A percentile compares a stretch with the other conserved stretches of the same genome.
Conservation (phyloP, 1,140 invertebrate species). For the Bombus sibiricus region DNA sequence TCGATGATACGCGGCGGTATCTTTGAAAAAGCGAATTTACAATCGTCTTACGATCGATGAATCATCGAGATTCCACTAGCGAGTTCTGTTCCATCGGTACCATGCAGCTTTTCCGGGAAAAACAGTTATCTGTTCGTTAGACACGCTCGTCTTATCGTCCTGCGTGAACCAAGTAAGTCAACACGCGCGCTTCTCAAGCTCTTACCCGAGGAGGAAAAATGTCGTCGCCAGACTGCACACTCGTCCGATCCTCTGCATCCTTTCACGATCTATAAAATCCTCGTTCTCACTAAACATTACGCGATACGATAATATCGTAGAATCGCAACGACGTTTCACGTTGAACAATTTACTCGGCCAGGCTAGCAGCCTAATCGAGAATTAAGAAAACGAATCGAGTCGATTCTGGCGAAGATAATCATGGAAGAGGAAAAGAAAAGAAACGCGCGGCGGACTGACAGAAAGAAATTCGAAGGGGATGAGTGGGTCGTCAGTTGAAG, state of each 20-base stretch:
- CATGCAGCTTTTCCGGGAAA: constrained; percentile 3
- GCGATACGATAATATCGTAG: no score
- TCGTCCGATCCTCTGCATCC: not conserved
- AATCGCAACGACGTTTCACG: not conserved
- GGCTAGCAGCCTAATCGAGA: not conserved
- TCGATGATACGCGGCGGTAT: no score
- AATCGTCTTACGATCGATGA: constrained; percentile 1
- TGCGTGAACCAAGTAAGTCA: constrained; percentile 25
- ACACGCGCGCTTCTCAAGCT: constrained; percentile 7
- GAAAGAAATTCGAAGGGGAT: constrained; percentile 35
- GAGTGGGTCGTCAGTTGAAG: constrained; percentile 78
- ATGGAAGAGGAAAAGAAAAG: not conserved
- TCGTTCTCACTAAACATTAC: not conserved
- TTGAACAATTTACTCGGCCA: not conserved
- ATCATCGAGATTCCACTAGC: not conserved
- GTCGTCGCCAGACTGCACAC: not conserved
- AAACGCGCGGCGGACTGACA: constrained; percentile 1
- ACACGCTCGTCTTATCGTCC: constrained; percentile 1
- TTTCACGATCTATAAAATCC: not conserved
- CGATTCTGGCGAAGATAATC: constrained; percentile 43
- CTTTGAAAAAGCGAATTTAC: no score
- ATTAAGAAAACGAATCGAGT: constrained; percentile 25
- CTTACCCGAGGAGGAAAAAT: not conserved
- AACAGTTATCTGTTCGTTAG: constrained; percentile 27
- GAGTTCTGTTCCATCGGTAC: not conserved